These are phyloP conservation scores for Pollenia angustigena DNA, from an alignment of 2,888 invertebrate species.

Conservation along the genomic window DNA sequence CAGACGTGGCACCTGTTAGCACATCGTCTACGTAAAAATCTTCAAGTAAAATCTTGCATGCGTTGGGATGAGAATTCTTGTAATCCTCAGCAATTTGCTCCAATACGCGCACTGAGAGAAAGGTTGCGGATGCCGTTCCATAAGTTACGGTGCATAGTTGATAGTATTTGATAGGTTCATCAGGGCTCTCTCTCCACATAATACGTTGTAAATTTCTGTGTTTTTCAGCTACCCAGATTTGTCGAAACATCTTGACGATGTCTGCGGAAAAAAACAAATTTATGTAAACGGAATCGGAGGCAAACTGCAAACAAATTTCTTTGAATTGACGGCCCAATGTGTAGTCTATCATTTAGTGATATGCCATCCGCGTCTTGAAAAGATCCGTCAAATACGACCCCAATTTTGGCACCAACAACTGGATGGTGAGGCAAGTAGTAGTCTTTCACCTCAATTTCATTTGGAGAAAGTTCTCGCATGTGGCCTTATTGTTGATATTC, in stretches of 20 bases:
- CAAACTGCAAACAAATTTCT: constrained; percentile 53
- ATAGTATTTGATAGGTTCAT: constrained; percentile 59
- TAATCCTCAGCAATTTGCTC: too few relatives aligned
- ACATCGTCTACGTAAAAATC: too few relatives aligned
- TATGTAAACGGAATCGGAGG: constrained; percentile 50
- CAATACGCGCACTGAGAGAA: too few relatives aligned
- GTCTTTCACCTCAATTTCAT: constrained; percentile 39
- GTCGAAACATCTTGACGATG: too few relatives aligned
- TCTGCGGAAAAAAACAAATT: too few relatives aligned
- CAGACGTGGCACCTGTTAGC: too few relatives aligned
- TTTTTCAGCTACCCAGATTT: constrained; percentile 64
- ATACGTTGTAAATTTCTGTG: constrained; percentile 71
- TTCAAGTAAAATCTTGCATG: constrained; percentile 53
- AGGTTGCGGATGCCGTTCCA: too few relatives aligned
- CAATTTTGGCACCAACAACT: constrained; percentile 48
- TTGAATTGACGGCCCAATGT: constrained; percentile 44
- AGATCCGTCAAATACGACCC: constrained; percentile 66
- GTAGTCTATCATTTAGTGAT: constrained; percentile 25
- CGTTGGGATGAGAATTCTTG: constrained; percentile 55
- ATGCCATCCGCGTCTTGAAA: constrained; percentile 17
- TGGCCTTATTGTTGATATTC: constrained; percentile 68
- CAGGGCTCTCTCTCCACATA: constrained; percentile 59
- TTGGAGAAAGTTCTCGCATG: constrained; percentile 54
- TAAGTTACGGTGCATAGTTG: constrained; percentile 67
- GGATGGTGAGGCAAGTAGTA: constrained; percentile 61